Evolutionary conservation across 1,140 invertebrate species (phyloP).

Genomic region (Mesaphorura yosii): DNA sequence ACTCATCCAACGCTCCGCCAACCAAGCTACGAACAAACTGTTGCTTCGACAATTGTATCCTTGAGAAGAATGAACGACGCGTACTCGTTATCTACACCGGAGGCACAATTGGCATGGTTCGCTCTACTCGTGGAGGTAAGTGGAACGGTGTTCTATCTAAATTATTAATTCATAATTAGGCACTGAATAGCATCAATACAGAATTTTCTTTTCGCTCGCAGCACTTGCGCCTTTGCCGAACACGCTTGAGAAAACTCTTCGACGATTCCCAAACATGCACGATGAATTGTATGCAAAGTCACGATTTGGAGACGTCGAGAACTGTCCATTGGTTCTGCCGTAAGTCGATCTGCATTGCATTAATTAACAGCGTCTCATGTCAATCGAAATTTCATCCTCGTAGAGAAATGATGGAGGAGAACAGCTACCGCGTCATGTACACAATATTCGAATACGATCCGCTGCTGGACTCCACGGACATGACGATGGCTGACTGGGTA

Average conservation of each 20-base stretch:
- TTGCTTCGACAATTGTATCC: slow-evolving; percentile 13
- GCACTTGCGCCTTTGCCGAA: slow-evolving; percentile 40
- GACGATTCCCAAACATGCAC: slow-evolving; percentile 46
- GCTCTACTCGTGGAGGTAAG: slow-evolving; percentile 55
- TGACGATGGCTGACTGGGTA: slow-evolving; percentile 83
- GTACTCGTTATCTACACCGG: slow-evolving; percentile 75
- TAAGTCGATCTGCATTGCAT: slow-evolving; percentile 36
- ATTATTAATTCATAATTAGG: no score
- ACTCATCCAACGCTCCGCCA: slow-evolving; percentile 14
- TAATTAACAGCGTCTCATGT: background rate
- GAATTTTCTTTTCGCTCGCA: no score
- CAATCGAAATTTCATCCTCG: slow-evolving; percentile 19
- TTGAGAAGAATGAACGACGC: slow-evolving; percentile 39
- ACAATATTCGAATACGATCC: slow-evolving; percentile 75
- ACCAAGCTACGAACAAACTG: slow-evolving; percentile 15
- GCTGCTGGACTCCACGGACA: slow-evolving; percentile 83
- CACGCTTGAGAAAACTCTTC: slow-evolving; percentile 38
- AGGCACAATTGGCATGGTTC: slow-evolving; percentile 78
- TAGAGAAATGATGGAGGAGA: slow-evolving; percentile 39
- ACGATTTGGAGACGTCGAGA: slow-evolving; percentile 40
- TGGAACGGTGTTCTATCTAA: no score
- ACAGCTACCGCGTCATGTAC: slow-evolving; percentile 53
- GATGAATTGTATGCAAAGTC: slow-evolving; percentile 50
- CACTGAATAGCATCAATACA: no score
- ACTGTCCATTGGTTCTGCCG: slow-evolving; percentile 53